Conservation (phyloP, 2,113 vertebrate species). For the Leiothrix lutea region DNA sequence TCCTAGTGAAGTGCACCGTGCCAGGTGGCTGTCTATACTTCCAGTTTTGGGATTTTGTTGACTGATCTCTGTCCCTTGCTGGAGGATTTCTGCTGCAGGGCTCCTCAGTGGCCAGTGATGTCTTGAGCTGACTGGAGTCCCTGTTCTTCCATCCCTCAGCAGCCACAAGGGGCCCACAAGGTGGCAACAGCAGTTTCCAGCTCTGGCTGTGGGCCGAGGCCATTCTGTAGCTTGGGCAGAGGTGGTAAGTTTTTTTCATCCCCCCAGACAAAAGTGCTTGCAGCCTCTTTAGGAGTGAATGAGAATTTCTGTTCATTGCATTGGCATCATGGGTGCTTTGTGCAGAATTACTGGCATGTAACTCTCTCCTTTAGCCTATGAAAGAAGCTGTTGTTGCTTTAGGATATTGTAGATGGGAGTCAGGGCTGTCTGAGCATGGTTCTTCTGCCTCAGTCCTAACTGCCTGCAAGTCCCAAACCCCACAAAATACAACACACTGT, state of each 20-base stretch:
- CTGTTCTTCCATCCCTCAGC: not conserved
- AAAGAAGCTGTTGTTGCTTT: not conserved
- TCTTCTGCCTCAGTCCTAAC: not conserved
- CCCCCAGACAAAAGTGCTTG: not conserved
- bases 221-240: accelerated
- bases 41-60: not conserved
- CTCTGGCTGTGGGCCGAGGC: not conserved
- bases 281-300: not conserved
- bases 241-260: not conserved
- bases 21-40: not conserved
- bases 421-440: not conserved
- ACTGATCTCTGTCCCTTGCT: not conserved
- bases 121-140: not conserved
- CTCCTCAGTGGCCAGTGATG: not conserved
- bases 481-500: not conserved
- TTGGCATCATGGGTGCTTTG: not conserved
- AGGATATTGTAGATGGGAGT: not conserved
- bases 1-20: not conserved
- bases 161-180: not conserved
- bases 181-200: not conserved
- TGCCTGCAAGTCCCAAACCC: not conserved
- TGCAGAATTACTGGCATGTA: not conserved
- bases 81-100: not conserved
- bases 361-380: not conserved
- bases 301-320: not conserved